Percentiles rank a stretch among this genome's conserved stretches.
These are phyloP conservation scores for Acanthurus leucopareius DNA, from an alignment of 2,797 vertebrate species.

Conservation along the genomic window DNA sequence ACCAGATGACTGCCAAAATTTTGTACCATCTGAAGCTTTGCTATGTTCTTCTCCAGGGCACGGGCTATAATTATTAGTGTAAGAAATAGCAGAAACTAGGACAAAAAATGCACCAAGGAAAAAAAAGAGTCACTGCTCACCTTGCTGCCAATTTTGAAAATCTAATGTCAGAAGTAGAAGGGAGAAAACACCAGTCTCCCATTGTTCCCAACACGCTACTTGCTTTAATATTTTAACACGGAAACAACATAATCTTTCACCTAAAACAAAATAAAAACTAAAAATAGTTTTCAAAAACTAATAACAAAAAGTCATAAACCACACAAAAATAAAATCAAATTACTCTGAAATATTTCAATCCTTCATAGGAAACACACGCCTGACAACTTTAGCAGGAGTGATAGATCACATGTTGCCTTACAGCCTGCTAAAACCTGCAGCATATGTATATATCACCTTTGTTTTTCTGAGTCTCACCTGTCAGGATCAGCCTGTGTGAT, in stretches of 20 bases:
- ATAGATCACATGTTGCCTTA: neutral
- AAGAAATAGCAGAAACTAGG: neutral
- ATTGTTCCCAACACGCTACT: neutral
- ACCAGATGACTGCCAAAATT: constrained; percentile 19
- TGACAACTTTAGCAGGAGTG: neutral
- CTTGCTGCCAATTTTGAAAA: constrained; percentile 27
- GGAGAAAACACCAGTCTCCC: constrained; percentile 6
- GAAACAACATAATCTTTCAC: neutral
- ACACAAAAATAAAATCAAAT: neutral
- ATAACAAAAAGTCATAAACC: neutral
- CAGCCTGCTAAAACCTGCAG: neutral
- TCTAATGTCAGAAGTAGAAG: constrained; percentile 17
- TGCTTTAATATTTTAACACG: neutral
- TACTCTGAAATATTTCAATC: neutral
- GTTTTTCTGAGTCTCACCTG: constrained; percentile 81
- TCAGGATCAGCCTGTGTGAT: constrained; percentile 92
- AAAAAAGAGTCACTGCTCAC: neutral
- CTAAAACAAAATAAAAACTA: neutral
- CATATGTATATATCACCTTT: neutral
- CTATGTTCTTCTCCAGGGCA: constrained; percentile 3
- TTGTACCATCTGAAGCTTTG: constrained; percentile 24
- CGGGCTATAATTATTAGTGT: constrained; percentile 1
- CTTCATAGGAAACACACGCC: neutral
- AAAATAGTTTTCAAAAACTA: neutral
- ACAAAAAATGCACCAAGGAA: constrained; percentile 2